Percentiles rank a stretch among this genome's conserved stretches.
Evolutionary conservation across 2,113 vertebrate genomes (phyloP).

Genomic region (Electrona antarctica): DNA sequence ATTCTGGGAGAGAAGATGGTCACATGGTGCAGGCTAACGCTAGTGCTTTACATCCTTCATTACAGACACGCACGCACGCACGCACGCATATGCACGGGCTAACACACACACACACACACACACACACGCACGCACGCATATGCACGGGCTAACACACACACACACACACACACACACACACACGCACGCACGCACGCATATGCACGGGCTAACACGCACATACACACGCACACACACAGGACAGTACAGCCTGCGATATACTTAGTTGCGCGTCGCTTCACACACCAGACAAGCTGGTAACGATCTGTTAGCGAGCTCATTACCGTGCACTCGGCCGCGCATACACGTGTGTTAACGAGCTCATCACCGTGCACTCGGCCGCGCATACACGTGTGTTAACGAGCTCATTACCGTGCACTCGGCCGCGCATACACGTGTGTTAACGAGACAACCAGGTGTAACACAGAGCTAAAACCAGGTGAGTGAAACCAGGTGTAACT

Average conservation of each 20-base stretch:
- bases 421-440: no score
- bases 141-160: slow-evolving; percentile 31
- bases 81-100: neutral
- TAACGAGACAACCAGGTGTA: no score
- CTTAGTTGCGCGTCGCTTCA: no score
- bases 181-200: slow-evolving; percentile 8
- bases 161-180: slow-evolving; percentile 11
- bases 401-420: no score
- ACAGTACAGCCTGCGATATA: slow-evolving; percentile 17
- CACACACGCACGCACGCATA: slow-evolving; percentile 19
- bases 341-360: no score
- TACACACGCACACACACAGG: slow-evolving; percentile 20
- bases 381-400: no score
- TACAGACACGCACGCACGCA: slow-evolving; percentile 47
- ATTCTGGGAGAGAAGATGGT: slow-evolving; percentile 77
- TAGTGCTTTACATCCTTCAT: slow-evolving; percentile 81
- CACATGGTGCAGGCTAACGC: slow-evolving; percentile 67
- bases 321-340: no score
- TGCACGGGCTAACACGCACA: neutral
- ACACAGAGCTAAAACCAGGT: no score
- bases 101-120: neutral
- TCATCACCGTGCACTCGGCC: no score
- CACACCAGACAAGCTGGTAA: no score
- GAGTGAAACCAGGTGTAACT: no score
- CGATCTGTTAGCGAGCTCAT: no score